Percentiles rank a stretch among this genome's conserved stretches.
Evolutionary conservation across 2,113 vertebrate genomes (phyloP).

Genomic region (Holacanthus passer): DNA sequence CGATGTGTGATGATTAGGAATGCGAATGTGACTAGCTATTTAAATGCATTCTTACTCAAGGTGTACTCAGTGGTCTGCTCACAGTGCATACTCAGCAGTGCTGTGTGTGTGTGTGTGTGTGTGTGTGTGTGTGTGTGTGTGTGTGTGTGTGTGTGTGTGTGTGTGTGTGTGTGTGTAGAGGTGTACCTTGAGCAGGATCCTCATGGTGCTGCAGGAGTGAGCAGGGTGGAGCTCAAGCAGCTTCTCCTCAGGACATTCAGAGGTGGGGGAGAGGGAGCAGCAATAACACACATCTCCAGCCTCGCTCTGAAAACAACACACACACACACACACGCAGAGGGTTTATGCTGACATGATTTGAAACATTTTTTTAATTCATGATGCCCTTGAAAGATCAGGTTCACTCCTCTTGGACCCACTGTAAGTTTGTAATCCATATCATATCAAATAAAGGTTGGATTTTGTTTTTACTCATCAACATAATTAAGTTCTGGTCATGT

Average conservation of each 20-base stretch:
- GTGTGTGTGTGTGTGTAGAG: too few relatives aligned
- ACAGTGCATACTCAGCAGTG: neutral
- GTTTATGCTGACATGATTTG: neutral
- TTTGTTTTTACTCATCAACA: too few relatives aligned
- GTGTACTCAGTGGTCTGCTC: neutral
- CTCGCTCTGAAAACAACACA: slow-evolving; percentile 81
- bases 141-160: too few relatives aligned
- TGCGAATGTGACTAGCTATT: neutral
- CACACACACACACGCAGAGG: neutral
- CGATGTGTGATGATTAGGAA: neutral
- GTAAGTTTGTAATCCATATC: too few relatives aligned
- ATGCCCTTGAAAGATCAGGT: neutral
- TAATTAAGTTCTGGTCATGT: too few relatives aligned
- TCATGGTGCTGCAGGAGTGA: slow-evolving; percentile 86
- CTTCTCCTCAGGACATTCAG: slow-evolving; percentile 85
- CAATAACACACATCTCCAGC: slow-evolving; percentile 87
- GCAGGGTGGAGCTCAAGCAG: slow-evolving; percentile 84
- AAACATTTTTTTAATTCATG: neutral
- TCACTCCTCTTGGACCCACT: neutral
- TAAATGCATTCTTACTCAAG: neutral
- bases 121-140: too few relatives aligned
- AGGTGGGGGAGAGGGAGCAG: slow-evolving; percentile 84
- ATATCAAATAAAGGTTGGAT: too few relatives aligned
- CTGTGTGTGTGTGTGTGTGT: too few relatives aligned
- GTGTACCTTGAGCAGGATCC: slow-evolving; percentile 89